Base-by-base conservation (phyloP, 2,797 vertebrate genomes). In the Buphagus erythrorhynchus region DNA sequence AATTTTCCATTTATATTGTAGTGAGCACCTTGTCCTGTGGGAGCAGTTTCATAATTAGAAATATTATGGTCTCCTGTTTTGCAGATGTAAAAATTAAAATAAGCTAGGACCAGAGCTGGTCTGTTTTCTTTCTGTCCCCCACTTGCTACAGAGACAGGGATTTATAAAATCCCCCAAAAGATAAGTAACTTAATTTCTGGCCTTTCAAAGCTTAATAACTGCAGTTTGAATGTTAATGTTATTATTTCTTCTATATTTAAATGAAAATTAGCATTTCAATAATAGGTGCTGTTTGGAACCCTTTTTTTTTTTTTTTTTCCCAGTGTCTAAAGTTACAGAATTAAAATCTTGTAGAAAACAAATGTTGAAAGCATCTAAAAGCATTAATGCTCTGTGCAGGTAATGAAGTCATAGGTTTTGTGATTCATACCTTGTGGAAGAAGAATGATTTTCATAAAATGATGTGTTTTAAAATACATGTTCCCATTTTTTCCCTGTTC, bases 131-230 rank as follows among this genome's bases (percentile, higher is more conserved):
- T 93, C 81, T 77, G 5, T 92, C 76, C 58, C 54, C 22, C 11
- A 38, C 29, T 93, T 91, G 57, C 42, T 82, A 35, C 48, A 58
- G 67, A 91, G 63, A 59, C 45, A 81, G 40, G 74, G 80, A 88
- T 95, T 93, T 96, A 80, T 71, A 79, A 94, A 95, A 95, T 87
- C 61, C 59, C 38, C 31, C 18, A 38, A 82, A 95, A 96, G 77
- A 85, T 79, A 94, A 89, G 38, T 48, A 82, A 90, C 52, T 45
- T 85, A 65, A 91, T 95, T 94, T 95, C 57, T 96, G 57, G 17
- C 31, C 42, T 62, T 95, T 89, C 26, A 6, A 77, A 92, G 52
- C 65, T 63, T 83, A 93, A 89, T 91, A 10, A 1, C 10, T 72
- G n/a, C 38, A 68, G 38, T 92, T 96, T 77, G 85, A 93, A 93